Conservation (phyloP, 2,797 vertebrate genomes). For the Hyperoplus lanceolatus region DNA sequence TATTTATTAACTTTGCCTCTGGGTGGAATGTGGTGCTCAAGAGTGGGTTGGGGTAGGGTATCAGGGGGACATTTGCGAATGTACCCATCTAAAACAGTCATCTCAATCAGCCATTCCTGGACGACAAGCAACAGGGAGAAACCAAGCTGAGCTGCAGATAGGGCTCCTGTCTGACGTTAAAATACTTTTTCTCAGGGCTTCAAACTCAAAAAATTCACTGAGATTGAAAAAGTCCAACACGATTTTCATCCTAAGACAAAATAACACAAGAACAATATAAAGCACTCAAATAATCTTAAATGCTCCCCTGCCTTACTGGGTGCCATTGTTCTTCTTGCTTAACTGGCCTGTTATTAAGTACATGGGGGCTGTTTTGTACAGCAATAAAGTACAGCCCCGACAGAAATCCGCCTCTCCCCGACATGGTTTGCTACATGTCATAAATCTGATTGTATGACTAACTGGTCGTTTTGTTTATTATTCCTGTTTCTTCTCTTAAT, state of each 20-base stretch:
- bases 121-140: slow-evolving; percentile 50
- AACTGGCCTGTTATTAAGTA: slow-evolving; percentile 57
- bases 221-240: slow-evolving; percentile 63
- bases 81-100: slow-evolving; percentile 57
- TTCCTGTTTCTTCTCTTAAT: slow-evolving; percentile 75
- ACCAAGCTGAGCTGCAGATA: slow-evolving; percentile 36
- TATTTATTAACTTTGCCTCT: slow-evolving; percentile 26
- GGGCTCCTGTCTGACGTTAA: slow-evolving; percentile 46
- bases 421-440: slow-evolving; percentile 62
- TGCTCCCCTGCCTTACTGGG: slow-evolving; percentile 35
- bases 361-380: slow-evolving; percentile 39
- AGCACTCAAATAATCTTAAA: slow-evolving; percentile 38
- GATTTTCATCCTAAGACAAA: slow-evolving; percentile 61
- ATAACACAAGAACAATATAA: slow-evolving; percentile 56
- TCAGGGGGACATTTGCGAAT: slow-evolving; percentile 28
- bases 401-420: slow-evolving; percentile 69
- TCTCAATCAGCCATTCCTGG: slow-evolving; percentile 52
- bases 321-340: slow-evolving; percentile 71
- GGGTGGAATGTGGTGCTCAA: slow-evolving; percentile 21
- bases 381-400: slow-evolving; percentile 73
- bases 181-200: slow-evolving; percentile 50
- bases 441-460: slow-evolving; percentile 82
- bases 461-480: slow-evolving; percentile 77
- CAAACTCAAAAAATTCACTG: slow-evolving; percentile 59
- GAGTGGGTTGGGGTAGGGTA: not conserved